Evolutionary conservation across 2,797 vertebrate species (phyloP).

Genomic region (Sebastes umbrosus): DNA sequence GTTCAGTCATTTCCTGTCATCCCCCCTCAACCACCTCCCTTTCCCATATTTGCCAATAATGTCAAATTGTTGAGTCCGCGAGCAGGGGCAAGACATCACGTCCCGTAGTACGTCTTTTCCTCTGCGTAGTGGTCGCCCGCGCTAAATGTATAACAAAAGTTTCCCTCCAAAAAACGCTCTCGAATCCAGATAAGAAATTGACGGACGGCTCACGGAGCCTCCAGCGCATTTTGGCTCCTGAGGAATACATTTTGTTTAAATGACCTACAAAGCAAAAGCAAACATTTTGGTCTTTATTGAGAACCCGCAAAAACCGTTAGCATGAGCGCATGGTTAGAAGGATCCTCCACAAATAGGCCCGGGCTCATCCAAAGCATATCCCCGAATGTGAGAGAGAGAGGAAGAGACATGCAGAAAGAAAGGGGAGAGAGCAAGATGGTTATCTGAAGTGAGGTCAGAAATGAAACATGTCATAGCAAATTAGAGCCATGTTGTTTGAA

Average conservation of each 20-base stretch:
- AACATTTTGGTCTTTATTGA: conserved; percentile 68
- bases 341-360: conserved; percentile 67
- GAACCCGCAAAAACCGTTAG: conserved; percentile 66
- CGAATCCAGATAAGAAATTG: conserved; percentile 44
- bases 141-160: conserved; percentile 16
- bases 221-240: conserved; percentile 31
- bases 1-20: conserved; percentile 78
- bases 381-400: conserved; percentile 44
- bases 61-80: conserved; percentile 43
- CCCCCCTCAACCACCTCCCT: conserved; percentile 56
- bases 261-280: conserved; percentile 70
- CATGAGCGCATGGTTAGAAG: conserved; percentile 66
- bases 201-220: conserved; percentile 29
- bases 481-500: conserved; percentile 86
- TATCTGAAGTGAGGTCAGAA: conserved; percentile 87
- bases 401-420: conserved; percentile 54
- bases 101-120: conserved; percentile 16
- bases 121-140: not conserved
- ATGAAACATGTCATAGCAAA: conserved; percentile 89
- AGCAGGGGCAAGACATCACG: conserved; percentile 25
- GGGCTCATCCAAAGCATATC: conserved; percentile 65
- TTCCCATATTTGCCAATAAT: conserved; percentile 54
- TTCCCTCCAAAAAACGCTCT: conserved; percentile 9
- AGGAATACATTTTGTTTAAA: conserved; percentile 61
- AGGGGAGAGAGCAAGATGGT: conserved; percentile 76